A percentile compares a stretch with the other conserved stretches of the same genome.
Evolutionary conservation across 2,888 invertebrate genomes (phyloP).

Genomic region (Drosophila testacea): DNA sequence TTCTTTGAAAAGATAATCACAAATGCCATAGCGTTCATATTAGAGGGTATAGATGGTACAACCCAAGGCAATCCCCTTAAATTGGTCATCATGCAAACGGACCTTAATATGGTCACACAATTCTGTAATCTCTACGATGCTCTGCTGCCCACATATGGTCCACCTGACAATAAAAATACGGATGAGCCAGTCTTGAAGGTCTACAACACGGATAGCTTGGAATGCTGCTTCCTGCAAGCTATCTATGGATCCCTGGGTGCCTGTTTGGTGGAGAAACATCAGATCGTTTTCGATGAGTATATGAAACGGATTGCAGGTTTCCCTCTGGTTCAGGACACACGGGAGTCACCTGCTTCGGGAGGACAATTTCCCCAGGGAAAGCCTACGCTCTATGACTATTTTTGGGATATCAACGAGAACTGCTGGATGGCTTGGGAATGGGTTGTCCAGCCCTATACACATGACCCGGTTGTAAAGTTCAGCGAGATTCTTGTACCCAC

Average conservation of each 20-base stretch:
- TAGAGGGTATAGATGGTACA: slow-evolving; percentile 90
- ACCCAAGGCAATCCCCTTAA: slow-evolving; percentile 91
- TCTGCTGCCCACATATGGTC: slow-evolving; percentile 86
- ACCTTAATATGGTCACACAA: slow-evolving; percentile 94
- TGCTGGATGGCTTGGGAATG: slow-evolving; percentile 95
- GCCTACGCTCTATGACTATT: slow-evolving; percentile 93
- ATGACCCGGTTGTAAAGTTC: slow-evolving; percentile 89
- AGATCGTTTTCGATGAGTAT: slow-evolving; percentile 91
- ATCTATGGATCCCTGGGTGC: slow-evolving; percentile 95
- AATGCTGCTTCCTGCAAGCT: slow-evolving; percentile 90
- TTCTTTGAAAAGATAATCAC: slow-evolving; percentile 92
- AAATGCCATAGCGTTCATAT: slow-evolving; percentile 89
- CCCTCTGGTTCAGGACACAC: slow-evolving; percentile 89
- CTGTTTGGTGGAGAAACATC: slow-evolving; percentile 89
- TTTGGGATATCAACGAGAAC: slow-evolving; percentile 88
- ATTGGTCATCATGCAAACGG: slow-evolving; percentile 93
- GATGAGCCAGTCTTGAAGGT: slow-evolving; percentile 85
- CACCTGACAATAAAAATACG: slow-evolving; percentile 83
- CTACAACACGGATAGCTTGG: slow-evolving; percentile 87
- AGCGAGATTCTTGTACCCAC: slow-evolving; percentile 96
- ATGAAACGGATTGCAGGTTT: slow-evolving; percentile 89
- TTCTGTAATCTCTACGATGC: slow-evolving; percentile 93
- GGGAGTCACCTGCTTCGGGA: slow-evolving; percentile 88
- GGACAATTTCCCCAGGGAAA: slow-evolving; percentile 91
- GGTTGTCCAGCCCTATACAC: slow-evolving; percentile 91